Base-by-base conservation (phyloP, 2,888 invertebrate species). In the Metellina segmentata region DNA sequence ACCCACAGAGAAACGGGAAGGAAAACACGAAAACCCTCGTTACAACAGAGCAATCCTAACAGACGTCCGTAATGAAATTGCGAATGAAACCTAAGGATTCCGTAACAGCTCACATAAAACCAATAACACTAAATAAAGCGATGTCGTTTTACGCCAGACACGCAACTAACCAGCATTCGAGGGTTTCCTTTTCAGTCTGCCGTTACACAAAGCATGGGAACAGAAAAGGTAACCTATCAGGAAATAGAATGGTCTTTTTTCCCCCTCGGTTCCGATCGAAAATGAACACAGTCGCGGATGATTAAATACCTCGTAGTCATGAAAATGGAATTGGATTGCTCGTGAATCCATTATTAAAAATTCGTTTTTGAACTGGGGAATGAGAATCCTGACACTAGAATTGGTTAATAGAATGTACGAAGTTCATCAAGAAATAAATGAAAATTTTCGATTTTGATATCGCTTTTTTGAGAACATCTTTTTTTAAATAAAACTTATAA, bases 31-130 rank as follows among this genome's bases (percentile, higher is more conserved):
- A 79, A 52, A 52, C 11, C n/a, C 20, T 19, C 19, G 53, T 19
- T 9, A 19, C 52, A 34, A 79, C 48, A 52, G 53, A 34, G 53
- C 53, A 61, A 79, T 34, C 20, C 11, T 53, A 79, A 52, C 53
- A 19, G 61, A 61, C 53, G 16, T 34, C 34, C 11, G 20, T 53
- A 79, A 79, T 79, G 79, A 61, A 79, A 79, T 79, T 79, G 79
- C 9, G 79, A 79, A 61, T 20, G 79, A 61, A 79, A 61, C n/a
- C 53, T 79, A 79, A 79, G 79, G 79, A 69, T 61, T 79, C 79
- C 20, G 20, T 49, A 13, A 20, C 8, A 53, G 19, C 53, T 79
- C 79, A 61, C 79, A 79, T 61, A 61, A 69, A 79, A 69, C 61
- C 79, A 69, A 79, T 79, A 79, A 8, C 53, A n/a, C 51, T n/a